Evolutionary conservation across 1,140 invertebrate genomes (phyloP), one percentile per base, ranked within the genome.

Genomic region (Pseudachorutes palmiensis): DNA sequence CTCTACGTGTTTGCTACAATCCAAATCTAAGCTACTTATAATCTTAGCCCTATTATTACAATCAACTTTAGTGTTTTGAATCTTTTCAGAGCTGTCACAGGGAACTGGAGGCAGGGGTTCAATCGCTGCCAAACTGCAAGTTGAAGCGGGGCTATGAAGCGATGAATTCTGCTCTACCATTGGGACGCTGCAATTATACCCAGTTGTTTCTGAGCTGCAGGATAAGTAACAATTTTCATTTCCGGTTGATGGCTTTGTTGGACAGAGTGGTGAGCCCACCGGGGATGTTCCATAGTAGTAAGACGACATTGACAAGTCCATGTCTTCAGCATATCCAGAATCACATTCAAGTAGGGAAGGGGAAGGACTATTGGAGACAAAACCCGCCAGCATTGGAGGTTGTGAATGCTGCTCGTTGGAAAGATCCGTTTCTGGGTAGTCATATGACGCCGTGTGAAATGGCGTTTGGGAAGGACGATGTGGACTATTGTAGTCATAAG

Each of bases 361-460:
- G 48, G 49, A 33, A 51, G 45, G 51, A 22, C 51, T 30, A 30
- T 28, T 62, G 0, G 62, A 29, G 31, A 59, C n/a, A n/a, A n/a
- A n/a, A 5, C 33, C 55, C 24, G 2, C 30, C 48, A 41, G 12
- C 62, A 45, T 30, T 16, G 32, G 29, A 24, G 22, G n/a, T n/a
- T n/a, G n/a, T n/a, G n/a, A 29, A 31, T 59, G 24, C 58, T 31
- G 32, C 58, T 5, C 22, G 24, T 5, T 48, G 24, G 32, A 41
- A 31, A 60, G 51, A 16, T 29, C 32, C 22, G 36, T 2, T 49
- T 36, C 32, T 65, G 5, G 30, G 29, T 74, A 72, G 64, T 70
- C 68, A 45, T 71, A 74, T 19, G 66, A 68, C 14, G 70, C 45
- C 30, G 70, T 68, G 49, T 74, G 72, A 57, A 71, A 74, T 41